Evolutionary conservation across 2,888 invertebrate species (phyloP).

Genomic region (Tipula lateralis): DNA sequence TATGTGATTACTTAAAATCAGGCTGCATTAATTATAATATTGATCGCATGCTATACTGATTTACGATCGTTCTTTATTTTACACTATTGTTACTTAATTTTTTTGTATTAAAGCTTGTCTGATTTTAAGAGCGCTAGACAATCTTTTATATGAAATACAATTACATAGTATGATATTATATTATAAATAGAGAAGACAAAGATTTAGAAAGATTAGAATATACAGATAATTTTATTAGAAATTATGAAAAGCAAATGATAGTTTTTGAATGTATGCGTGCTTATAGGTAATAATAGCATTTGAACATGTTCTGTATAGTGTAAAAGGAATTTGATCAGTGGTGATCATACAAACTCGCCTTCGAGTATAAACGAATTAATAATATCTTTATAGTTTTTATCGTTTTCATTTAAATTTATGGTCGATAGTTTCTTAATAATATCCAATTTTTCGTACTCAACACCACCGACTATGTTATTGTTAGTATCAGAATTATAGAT

Average conservation of each 20-base stretch:
- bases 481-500: background rate
- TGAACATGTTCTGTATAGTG: background rate
- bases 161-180: background rate
- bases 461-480: background rate
- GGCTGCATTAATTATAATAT: background rate
- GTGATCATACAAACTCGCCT: constrained; percentile 35
- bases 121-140: background rate
- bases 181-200: background rate
- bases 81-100: background rate
- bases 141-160: background rate
- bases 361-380: constrained; percentile 35
- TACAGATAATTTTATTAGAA: background rate
- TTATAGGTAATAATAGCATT: background rate
- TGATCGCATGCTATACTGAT: background rate
- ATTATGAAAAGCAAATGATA: background rate
- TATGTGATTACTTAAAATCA: background rate
- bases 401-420: background rate
- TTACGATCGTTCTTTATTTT: background rate
- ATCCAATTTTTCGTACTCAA: background rate
- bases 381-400: constrained; percentile 25
- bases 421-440: background rate
- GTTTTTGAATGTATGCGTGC: background rate
- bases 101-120: background rate
- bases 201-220: background rate
- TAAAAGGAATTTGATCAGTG: background rate